Base-by-base conservation (phyloP, 1,140 invertebrate genomes). In the Polyergus mexicanus region DNA sequence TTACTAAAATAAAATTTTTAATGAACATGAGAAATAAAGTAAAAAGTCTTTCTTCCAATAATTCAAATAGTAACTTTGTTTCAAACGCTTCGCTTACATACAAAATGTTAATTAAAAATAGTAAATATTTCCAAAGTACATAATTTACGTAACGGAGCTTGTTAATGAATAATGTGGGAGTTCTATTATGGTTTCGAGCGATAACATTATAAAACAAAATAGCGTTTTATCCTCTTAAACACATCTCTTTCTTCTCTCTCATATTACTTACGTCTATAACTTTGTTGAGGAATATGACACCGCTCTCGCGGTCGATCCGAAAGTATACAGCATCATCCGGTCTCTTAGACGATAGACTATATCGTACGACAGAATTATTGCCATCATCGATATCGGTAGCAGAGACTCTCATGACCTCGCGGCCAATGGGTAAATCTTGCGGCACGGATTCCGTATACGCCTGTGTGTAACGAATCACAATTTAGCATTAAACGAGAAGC, bases 381-480 rank as follows among this genome's bases (percentile, higher is more conserved):
- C 98, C 97, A 92, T 98, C 97, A 92, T 98, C 98, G 83, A 98
- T 97, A 94, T 98, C 98, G 16, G 98, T 98, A 3, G 98, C 98
- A 56, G 98, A 98, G 92, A 98, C 97, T 92, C 97, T 96, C 97
- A 98, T 98, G 54, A 98, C 98, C 91, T 98, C 97, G 60, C 96
- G 95, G n/a, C 96, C 96, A 38, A 96, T 94, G 16, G 94, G 93
- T 75, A 97, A 94, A 95, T 98, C 97, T 95, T 97, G 96, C 54
- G 97, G 97, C 32, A 98, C 97, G 51, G 97, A 97, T 93, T 97
- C 97, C 84, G 95, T 95, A 94, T 98, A 98, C 51, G 95, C 96
- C 97, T 97, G 95, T 84, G 95, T 84, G 65, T 93, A 94, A 92
- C 47, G 44, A 62, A 22, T 19, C 22, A 32, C 62, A 44, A 62